Base-by-base conservation (phyloP, 1,140 invertebrate species). In the Babylonia areolata region DNA sequence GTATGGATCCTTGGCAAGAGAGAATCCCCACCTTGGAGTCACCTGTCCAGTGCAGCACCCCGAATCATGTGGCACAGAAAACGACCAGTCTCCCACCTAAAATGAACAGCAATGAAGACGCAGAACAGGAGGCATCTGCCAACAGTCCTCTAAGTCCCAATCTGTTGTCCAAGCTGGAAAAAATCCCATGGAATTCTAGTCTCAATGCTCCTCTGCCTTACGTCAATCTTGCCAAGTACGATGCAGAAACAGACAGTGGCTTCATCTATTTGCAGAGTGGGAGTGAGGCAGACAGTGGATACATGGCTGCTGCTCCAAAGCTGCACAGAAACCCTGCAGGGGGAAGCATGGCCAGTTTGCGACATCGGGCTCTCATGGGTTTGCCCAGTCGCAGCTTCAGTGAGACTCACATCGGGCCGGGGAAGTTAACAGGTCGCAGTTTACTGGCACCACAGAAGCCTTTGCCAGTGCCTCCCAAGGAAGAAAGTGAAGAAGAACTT, bases 221-320 rank as follows among this genome's bases (percentile, higher is more conserved):
- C 90, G 92, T 93, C 20, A 93, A 93, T 79, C 85, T 93, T 71
- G 90, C 88, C 31, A 91, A 91, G 78, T 93, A 91, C 87, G 92
- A 93, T 89, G 88, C 88, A 51, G 91, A 91, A 86, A 87, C 89
- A 20, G 88, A 90, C 37, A 90, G 88, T 39, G 88, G 88, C 82
- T 91, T 91, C 89, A 90, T 92, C 20, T 87, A 92, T 87, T 82
- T 93, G 35, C 85, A 73, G 33, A 86, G 85, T 31, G 86, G 86
- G 69, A 42, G 37, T 23, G 77, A 69, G 71, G 82, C 84, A 58
- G 88, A 88, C 51, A 85, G 80, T 86, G 46, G 79, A 37, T 69
- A 40, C n/a, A 17, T n/a, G 64, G 31, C 42, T n/a, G 28, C 37
- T 9, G 40, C 20, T 5, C 6, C 23, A 20, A 73, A 33, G 64